Conservation (phyloP, 1,140 invertebrate species). For the Dufourea novaeangliae region DNA sequence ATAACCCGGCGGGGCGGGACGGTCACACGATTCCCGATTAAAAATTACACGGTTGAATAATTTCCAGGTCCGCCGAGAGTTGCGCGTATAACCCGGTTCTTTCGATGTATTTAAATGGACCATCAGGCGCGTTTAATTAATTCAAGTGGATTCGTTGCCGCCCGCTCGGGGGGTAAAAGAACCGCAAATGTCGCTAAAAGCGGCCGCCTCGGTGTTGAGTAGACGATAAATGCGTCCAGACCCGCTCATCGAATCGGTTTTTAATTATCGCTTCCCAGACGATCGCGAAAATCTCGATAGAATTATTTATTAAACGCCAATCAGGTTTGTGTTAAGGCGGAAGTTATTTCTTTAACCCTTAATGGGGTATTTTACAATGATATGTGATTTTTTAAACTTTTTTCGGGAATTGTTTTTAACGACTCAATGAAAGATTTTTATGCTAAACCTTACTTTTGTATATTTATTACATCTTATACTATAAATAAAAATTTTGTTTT, state of each 20-base stretch:
- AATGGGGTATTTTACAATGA: too few species aligned
- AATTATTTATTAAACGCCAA: not conserved
- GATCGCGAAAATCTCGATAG: not conserved
- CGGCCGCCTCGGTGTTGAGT: not conserved
- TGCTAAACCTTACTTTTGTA: too few species aligned
- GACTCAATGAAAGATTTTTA: too few species aligned
- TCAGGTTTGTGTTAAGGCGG: too few species aligned
- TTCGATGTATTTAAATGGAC: not conserved
- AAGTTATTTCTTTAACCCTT: too few species aligned
- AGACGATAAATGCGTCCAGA: not conserved
- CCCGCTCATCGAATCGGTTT: constrained; percentile 13
- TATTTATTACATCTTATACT: too few species aligned
- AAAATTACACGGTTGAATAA: constrained; percentile 6
- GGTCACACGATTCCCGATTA: not conserved
- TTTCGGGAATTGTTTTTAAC: too few species aligned
- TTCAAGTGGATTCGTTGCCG: constrained; percentile 43
- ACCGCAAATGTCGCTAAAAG: constrained; percentile 18
- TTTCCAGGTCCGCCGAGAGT: not conserved
- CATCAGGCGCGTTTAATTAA: constrained; percentile 49
- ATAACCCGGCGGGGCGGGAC: not conserved
- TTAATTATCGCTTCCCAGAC: not conserved
- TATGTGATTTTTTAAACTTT: too few species aligned
- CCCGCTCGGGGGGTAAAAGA: constrained; percentile 4
- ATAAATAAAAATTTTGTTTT: too few species aligned
- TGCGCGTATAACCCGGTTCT: not conserved